A percentile compares a stretch with the other conserved stretches of the same genome.
These are phyloP conservation scores for Potamilus streckersoni DNA, from an alignment of 1,140 invertebrate genomes.

Conservation along the genomic window DNA sequence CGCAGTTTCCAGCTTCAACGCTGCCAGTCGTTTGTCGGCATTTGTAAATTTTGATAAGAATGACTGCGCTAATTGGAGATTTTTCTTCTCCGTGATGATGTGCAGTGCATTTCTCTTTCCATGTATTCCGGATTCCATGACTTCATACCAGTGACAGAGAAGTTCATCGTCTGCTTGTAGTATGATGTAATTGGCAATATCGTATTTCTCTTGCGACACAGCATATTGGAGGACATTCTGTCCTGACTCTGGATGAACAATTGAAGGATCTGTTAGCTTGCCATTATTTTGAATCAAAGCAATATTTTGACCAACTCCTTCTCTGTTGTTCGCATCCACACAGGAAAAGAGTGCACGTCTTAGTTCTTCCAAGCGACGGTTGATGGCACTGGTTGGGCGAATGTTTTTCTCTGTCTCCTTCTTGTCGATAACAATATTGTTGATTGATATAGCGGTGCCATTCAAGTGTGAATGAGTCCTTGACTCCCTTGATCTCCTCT, in stretches of 20 bases:
- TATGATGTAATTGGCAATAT: constrained; percentile 37
- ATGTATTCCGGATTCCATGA: constrained; percentile 29
- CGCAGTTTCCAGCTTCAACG: constrained; percentile 50
- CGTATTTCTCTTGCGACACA: constrained; percentile 27
- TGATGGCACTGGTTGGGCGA: not conserved
- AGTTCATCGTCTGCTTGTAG: constrained; percentile 28
- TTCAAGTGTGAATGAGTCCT: not conserved
- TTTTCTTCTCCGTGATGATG: constrained; percentile 43
- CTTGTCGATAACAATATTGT: not conserved
- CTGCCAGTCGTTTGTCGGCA: constrained; percentile 5
- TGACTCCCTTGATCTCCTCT: not conserved
- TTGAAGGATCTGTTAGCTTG: not conserved
- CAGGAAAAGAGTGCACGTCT: constrained; percentile 1
- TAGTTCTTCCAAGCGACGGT: not conserved
- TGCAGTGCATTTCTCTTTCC: constrained; percentile 50
- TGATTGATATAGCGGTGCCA: not conserved
- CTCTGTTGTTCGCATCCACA: not conserved
- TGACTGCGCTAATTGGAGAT: constrained; percentile 39
- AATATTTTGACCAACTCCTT: constrained; percentile 3
- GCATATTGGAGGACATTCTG: constrained; percentile 50
- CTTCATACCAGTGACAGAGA: constrained; percentile 33
- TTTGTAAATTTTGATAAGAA: constrained; percentile 39
- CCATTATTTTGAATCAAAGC: constrained; percentile 3
- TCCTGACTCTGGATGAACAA: constrained; percentile 26
- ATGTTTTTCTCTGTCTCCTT: not conserved